A percentile compares a stretch with the other conserved stretches of the same genome.
Conservation (phyloP, 1,140 invertebrate genomes). For the Agrypnia vestita region DNA sequence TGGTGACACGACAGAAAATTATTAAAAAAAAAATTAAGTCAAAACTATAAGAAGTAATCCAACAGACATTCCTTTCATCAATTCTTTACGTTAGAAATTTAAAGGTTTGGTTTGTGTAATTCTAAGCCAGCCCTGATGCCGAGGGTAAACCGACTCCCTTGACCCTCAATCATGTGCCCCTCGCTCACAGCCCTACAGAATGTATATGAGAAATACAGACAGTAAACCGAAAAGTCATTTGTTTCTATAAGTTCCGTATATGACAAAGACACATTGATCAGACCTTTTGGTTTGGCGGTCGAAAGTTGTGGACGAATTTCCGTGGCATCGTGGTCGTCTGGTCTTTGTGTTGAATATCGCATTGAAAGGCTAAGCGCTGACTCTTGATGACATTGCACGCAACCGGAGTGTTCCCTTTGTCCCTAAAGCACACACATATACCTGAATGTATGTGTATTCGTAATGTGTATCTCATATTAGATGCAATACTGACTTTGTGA, state of each 20-base stretch:
- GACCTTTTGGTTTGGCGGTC: not conserved
- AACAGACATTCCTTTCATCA: too few relatives aligned
- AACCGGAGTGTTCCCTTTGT: constrained; percentile 18
- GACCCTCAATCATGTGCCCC: constrained; percentile 19
- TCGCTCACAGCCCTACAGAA: not conserved
- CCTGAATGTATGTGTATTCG: not conserved
- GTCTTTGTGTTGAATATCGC: constrained; percentile 24
- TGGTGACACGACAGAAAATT: too few relatives aligned
- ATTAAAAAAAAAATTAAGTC: too few relatives aligned
- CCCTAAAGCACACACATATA: not conserved
- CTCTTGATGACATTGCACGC: constrained; percentile 42
- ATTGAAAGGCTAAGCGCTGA: constrained; percentile 30
- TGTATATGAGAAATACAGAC: not conserved
- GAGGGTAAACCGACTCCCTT: constrained; percentile 16
- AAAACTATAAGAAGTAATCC: too few relatives aligned
- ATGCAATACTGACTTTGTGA: too few relatives aligned
- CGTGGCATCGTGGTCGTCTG: not conserved
- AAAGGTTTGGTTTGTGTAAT: too few relatives aligned
- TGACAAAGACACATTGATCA: not conserved
- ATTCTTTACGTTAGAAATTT: too few relatives aligned
- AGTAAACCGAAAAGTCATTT: constrained; percentile 2
- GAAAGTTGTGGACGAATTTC: not conserved
- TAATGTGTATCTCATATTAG: too few relatives aligned
- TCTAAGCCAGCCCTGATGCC: not conserved
- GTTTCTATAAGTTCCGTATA: not conserved